Conservation (phyloP, 2,888 invertebrate species). For the Carterocephalus palaemon region DNA sequence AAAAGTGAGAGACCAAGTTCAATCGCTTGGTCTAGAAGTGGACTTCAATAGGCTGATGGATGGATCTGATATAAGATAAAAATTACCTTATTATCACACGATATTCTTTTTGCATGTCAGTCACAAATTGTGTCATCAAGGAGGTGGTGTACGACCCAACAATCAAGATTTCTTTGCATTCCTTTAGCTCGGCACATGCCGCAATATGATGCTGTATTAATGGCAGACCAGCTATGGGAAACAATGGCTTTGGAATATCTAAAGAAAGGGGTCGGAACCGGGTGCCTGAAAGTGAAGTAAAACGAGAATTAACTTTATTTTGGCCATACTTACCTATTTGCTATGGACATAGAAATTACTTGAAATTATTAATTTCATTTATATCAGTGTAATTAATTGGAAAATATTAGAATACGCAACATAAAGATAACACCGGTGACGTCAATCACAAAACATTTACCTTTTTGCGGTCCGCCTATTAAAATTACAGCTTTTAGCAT, state of each 20-base stretch:
- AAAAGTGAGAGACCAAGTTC: no score
- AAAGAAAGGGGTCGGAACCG: conserved; percentile 97
- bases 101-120: conserved; percentile 90
- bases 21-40: no score
- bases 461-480: conserved; percentile 97
- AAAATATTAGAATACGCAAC: conserved; percentile 1
- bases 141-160: conserved; percentile 94
- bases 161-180: conserved; percentile 93
- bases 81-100: conserved; percentile 86
- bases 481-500: conserved; percentile 93
- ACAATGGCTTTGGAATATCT: conserved; percentile 98
- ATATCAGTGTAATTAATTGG: neutral
- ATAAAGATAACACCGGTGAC: conserved; percentile 46
- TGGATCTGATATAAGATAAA: conserved; percentile 1
- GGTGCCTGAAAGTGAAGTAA: conserved; percentile 83
- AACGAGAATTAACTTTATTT: no score
- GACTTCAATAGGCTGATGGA: no score
- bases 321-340: no score
- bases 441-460: conserved; percentile 64
- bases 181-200: conserved; percentile 88
- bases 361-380: no score
- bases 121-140: conserved; percentile 92
- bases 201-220: conserved; percentile 98
- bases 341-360: no score
- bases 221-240: conserved; percentile 97